These are phyloP conservation scores for Daboia siamensis DNA, from an alignment of 2,113 vertebrate species.

Conservation along the genomic window DNA sequence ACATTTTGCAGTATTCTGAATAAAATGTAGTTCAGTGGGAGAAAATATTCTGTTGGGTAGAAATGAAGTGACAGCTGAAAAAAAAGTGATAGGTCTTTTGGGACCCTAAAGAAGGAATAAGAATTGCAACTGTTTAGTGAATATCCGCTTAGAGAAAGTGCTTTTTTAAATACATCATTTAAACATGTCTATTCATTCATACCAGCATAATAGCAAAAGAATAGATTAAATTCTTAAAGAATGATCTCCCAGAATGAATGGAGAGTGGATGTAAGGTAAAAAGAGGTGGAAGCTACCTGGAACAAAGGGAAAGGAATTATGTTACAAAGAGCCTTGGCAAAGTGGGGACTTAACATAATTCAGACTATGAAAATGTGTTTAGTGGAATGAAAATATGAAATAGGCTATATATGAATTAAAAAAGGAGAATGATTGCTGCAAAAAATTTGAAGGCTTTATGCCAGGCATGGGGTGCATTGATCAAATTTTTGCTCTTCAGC, in stretches of 20 bases:
- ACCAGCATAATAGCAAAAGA: not conserved
- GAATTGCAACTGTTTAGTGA: not conserved
- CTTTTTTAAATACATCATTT: not conserved
- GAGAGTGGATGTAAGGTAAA: not conserved
- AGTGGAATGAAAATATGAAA: not conserved
- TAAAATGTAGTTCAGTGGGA: not conserved
- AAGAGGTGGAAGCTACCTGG: not conserved
- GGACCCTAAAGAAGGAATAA: not conserved
- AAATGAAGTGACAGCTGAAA: not conserved
- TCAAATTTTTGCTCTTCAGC: not conserved
- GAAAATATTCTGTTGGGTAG: not conserved
- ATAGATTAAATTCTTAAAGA: not conserved
- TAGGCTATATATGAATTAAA: not conserved
- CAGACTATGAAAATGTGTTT: not conserved
- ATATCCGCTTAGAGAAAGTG: not conserved
- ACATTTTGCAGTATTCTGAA: not conserved
- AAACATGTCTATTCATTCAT: not conserved
- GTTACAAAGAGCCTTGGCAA: not conserved
- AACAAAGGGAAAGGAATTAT: not conserved
- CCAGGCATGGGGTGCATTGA: not conserved
- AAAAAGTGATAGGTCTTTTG: not conserved
- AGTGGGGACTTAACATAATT: not conserved
- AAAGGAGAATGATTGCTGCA: not conserved
- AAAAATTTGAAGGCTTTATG: not conserved
- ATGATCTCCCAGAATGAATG: not conserved